A percentile compares a stretch with the other conserved stretches of the same genome.
Evolutionary conservation across 2,797 vertebrate genomes (phyloP).

Genomic region (Scomberomorus guttatus): DNA sequence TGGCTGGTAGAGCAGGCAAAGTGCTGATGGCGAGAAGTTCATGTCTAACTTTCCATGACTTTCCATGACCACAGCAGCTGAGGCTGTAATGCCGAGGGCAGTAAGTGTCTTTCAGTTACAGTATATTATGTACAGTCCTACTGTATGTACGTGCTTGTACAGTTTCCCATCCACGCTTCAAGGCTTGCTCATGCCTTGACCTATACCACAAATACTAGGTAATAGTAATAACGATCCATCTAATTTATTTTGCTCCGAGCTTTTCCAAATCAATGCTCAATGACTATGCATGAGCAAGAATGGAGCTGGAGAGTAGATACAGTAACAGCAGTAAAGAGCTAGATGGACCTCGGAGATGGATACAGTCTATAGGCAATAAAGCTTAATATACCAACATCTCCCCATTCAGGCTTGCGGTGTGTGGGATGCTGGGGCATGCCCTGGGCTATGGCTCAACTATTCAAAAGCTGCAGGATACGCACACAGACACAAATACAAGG

Average conservation of each 20-base stretch:
- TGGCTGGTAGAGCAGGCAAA: too few species aligned
- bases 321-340: slow-evolving; percentile 8
- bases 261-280: slow-evolving; percentile 60
- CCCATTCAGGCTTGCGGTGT: slow-evolving; percentile 18
- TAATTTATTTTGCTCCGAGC: slow-evolving; percentile 44
- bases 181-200: slow-evolving; percentile 37
- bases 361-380: slow-evolving; percentile 32
- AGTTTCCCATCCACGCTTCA: neutral
- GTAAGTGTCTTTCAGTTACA: too few species aligned
- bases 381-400: slow-evolving; percentile 28
- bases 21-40: neutral
- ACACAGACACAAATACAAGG: slow-evolving; percentile 2
- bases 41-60: slow-evolving; percentile 7
- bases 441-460: slow-evolving; percentile 9
- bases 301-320: slow-evolving; percentile 13
- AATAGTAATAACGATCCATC: slow-evolving; percentile 29
- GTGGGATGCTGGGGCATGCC: slow-evolving; percentile 35
- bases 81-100: neutral
- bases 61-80: neutral
- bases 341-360: slow-evolving; percentile 41
- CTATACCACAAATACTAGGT: slow-evolving; percentile 31
- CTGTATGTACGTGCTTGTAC: neutral
- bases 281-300: slow-evolving; percentile 64
- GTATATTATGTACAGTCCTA: neutral
- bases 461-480: slow-evolving; percentile 18